Base-by-base conservation (phyloP, 2,113 vertebrate species). In the Hylia prasina region DNA sequence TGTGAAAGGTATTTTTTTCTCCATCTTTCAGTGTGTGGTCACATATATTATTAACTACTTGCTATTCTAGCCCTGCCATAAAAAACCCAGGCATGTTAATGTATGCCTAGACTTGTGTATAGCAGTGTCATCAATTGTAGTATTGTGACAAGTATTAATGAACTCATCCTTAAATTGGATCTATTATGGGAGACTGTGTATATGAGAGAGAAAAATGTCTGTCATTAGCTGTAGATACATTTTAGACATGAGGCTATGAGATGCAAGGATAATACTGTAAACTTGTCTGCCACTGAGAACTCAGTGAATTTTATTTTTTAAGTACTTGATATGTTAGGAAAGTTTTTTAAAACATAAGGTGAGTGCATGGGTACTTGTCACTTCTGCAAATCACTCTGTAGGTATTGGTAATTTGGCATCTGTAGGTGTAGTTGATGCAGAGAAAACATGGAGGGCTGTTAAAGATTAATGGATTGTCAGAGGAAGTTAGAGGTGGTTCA, bases 11-110 rank as follows among this genome's bases (percentile, higher is more conserved):
- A 7, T 76, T 82, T 72, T 72, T 72, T 19, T 61, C 33, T 70
- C 44, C 15, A 14, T 87, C 66, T 90, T 77, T 92, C 45, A 39
- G 33, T 63, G 27, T 94, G 58, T 81, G 68, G 86, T 73, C 69
- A 58, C 15, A 64, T 89, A 28, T 63, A 78, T 93, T 96, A 96
- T 93, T 93, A 84, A 91, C 31, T 64, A 88, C 60, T 77, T 82
- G 30, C 47, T 83, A 51, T 81, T 96, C 71, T 56, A 90, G 50
- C 56, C n/a, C 19, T 92, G 53, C 53, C 72, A 57, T 84, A 66
- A 81, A 93, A 75, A 15, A 19, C 6, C 28, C 42, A 42, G 25
- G 11, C 56, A 53, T 15, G n/a, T 47, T 87, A 83, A 89, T 44
- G 11, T 87, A 35, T 57, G 8, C 53, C 53, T 71, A 48, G 82